Conservation (phyloP, 2,888 invertebrate species). For the Tipula helvola region DNA sequence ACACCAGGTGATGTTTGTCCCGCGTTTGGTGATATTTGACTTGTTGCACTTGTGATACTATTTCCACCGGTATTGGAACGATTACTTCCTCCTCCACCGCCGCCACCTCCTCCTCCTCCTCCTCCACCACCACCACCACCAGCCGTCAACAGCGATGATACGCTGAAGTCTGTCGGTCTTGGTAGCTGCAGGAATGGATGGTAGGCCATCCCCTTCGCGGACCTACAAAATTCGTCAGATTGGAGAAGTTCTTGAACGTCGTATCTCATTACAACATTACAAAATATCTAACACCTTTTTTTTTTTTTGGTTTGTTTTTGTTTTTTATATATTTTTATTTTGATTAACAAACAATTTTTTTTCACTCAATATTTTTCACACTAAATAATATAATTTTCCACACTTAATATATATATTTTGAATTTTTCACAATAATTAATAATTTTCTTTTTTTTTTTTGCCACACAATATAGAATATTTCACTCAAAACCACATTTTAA, state of each 20-base stretch:
- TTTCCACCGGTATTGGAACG: neutral
- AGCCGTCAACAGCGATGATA: slow-evolving; percentile 78
- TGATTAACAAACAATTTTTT: neutral
- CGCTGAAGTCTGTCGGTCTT: slow-evolving; percentile 86
- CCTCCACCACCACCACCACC: slow-evolving; percentile 27
- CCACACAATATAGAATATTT: neutral
- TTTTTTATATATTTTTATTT: neutral
- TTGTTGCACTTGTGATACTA: slow-evolving; percentile 14
- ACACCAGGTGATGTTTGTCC: slow-evolving; percentile 25
- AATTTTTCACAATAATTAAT: neutral
- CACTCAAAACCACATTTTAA: neutral
- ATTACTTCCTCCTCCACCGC: neutral
- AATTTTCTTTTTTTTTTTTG: neutral
- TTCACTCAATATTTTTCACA: slow-evolving; percentile 4
- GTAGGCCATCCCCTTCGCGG: slow-evolving; percentile 58
- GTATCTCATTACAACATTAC: slow-evolving; percentile 38
- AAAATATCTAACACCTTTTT: slow-evolving; percentile 22
- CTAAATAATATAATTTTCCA: neutral
- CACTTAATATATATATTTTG: neutral
- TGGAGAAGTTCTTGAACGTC: slow-evolving; percentile 39
- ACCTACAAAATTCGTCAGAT: slow-evolving; percentile 38
- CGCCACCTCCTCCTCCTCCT: neutral
- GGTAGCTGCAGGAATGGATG: slow-evolving; percentile 80
- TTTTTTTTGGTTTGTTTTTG: neutral
- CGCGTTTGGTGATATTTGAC: slow-evolving; percentile 25